Evolutionary conservation across 2,113 vertebrate species (phyloP).

Genomic region (Phasianus colchicus): DNA sequence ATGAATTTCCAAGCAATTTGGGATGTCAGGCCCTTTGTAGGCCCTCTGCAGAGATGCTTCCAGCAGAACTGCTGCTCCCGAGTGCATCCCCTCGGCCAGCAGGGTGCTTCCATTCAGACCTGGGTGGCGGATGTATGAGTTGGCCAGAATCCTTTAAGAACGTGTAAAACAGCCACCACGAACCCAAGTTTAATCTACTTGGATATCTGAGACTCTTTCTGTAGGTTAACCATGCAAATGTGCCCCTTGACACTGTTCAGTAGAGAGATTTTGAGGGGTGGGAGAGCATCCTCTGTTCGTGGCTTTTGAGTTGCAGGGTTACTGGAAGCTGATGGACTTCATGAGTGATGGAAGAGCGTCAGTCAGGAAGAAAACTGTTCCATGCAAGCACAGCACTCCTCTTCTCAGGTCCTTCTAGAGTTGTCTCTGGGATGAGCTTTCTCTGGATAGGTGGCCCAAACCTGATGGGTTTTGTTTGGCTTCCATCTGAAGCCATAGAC

Average conservation of each 20-base stretch:
- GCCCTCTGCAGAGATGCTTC: not conserved
- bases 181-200: slow-evolving; percentile 62
- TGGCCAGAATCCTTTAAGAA: slow-evolving; percentile 53
- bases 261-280: not conserved
- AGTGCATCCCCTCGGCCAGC: not conserved
- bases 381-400: not conserved
- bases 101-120: not conserved
- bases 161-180: slow-evolving; percentile 11
- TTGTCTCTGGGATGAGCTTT: not conserved
- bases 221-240: slow-evolving; percentile 43
- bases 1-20: not conserved
- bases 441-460: not conserved
- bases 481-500: not conserved
- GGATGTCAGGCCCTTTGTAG: slow-evolving; percentile 5
- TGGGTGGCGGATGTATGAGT: not conserved
- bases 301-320: not conserved
- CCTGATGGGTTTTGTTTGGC: not conserved
- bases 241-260: not conserved
- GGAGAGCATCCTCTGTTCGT: not conserved
- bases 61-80: not conserved
- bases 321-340: not conserved
- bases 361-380: not conserved
- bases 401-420: not conserved
- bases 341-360: not conserved
- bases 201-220: slow-evolving; percentile 48